Conservation (phyloP, 2,113 vertebrate genomes). For the Circaetus cinerascens region DNA sequence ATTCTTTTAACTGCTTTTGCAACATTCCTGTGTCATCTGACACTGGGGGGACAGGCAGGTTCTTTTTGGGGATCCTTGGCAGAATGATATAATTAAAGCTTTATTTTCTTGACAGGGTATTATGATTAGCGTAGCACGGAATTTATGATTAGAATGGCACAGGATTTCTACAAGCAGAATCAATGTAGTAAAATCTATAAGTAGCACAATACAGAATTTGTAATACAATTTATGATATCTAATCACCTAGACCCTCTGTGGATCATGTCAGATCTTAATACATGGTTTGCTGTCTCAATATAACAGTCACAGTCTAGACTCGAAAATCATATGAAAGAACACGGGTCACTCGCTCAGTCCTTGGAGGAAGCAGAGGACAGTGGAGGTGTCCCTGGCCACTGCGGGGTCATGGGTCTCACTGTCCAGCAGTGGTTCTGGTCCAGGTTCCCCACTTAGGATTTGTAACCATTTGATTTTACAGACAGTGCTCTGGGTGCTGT, state of each 20-base stretch:
- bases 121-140: background rate
- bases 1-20: background rate
- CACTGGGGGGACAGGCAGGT: background rate
- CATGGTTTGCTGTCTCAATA: background rate
- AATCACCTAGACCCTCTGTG: background rate
- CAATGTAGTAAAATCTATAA: background rate
- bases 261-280: background rate
- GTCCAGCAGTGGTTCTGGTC: background rate
- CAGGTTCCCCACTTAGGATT: background rate
- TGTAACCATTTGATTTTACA: fast-evolving
- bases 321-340: background rate
- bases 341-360: background rate
- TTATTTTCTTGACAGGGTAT: background rate
- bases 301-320: background rate
- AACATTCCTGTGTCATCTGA: background rate
- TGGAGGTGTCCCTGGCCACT: fast-evolving
- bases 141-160: background rate
- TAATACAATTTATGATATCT: background rate
- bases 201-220: background rate
- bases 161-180: background rate
- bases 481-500: background rate
- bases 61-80: background rate
- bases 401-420: fast-evolving
- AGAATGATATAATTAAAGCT: background rate
- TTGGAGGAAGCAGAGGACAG: background rate